Percentiles rank a stretch among this genome's conserved stretches.
phyloP scores from a whole-genome alignment of 2,113 vertebrate genomes.

The Prinia subflava region DNA sequence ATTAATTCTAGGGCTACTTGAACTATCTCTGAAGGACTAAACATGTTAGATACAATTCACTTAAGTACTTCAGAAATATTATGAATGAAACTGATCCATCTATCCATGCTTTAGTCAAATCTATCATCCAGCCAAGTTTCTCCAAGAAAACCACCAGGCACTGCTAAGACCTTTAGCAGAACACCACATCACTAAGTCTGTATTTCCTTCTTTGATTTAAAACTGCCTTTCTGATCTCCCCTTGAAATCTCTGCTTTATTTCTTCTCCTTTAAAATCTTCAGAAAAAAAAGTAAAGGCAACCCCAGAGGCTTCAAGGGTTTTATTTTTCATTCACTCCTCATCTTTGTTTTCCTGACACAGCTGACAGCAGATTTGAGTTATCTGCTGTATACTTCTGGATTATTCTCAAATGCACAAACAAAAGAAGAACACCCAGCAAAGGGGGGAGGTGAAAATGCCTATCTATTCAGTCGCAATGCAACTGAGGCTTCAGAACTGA shows the following conservation, averaged over 20 bases:
- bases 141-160: background rate
- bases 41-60: background rate
- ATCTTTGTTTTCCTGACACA: conserved; percentile 1
- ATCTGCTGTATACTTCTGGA: background rate
- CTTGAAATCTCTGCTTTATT: conserved; percentile 10
- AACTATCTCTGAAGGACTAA: background rate
- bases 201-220: conserved; percentile 7
- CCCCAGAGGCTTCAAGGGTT: background rate
- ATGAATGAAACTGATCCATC: background rate
- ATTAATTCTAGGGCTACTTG: background rate
- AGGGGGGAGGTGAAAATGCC: background rate
- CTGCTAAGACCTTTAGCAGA: background rate
- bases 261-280: background rate
- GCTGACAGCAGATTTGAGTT: conserved; percentile 17
- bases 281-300: conserved; percentile 2
- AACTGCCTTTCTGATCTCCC: background rate
- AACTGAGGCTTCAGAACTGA: background rate
- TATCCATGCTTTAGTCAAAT: background rate
- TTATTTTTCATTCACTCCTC: conserved; percentile 32
- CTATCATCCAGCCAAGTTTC: background rate
- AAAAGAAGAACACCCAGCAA: background rate
- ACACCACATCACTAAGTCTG: background rate
- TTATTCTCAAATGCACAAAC: background rate
- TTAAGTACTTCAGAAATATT: background rate
- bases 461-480: background rate